Percentiles rank a stretch among this genome's conserved stretches.
phyloP scores from a whole-genome alignment of 1,140 invertebrate genomes.

The Lasaia peninsularis region DNA sequence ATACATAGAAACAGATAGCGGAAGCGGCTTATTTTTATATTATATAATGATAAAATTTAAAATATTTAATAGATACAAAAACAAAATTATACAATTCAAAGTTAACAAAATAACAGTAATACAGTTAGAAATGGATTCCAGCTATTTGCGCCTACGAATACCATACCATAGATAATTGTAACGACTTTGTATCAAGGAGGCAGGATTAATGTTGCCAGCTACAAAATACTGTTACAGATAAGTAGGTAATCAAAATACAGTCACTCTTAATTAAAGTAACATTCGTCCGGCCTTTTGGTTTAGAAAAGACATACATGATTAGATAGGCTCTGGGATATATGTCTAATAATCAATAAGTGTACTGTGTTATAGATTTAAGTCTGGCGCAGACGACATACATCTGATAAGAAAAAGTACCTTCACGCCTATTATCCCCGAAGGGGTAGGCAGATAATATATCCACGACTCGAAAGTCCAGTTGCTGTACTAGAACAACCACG shows the following conservation, averaged over 20 bases:
- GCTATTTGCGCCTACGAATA: constrained; percentile 46
- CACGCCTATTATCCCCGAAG: too few relatives aligned
- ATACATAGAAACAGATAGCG: too few relatives aligned
- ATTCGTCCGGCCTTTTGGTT: constrained; percentile 7
- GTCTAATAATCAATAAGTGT: constrained; percentile 2
- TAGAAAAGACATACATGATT: neutral
- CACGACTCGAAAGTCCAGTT: neutral
- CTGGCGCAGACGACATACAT: neutral
- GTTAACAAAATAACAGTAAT: too few relatives aligned
- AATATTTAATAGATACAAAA: too few relatives aligned
- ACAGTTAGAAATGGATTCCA: constrained; percentile 23
- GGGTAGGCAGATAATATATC: neutral
- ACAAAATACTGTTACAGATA: constrained; percentile 46
- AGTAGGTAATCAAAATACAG: constrained; percentile 66
- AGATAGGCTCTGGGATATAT: neutral
- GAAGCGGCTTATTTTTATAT: too few relatives aligned
- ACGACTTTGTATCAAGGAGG: constrained; percentile 28
- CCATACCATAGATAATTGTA: constrained; percentile 43
- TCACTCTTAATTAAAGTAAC: constrained; percentile 54
- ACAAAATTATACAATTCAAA: too few relatives aligned
- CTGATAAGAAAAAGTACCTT: neutral
- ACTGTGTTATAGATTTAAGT: neutral
- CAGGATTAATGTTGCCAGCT: constrained; percentile 52
- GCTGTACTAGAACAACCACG: too few relatives aligned
- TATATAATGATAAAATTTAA: too few relatives aligned